A percentile compares a stretch with the other conserved stretches of the same genome.
Conservation (phyloP, 2,113 vertebrate species). For the Rafetus swinhoei region DNA sequence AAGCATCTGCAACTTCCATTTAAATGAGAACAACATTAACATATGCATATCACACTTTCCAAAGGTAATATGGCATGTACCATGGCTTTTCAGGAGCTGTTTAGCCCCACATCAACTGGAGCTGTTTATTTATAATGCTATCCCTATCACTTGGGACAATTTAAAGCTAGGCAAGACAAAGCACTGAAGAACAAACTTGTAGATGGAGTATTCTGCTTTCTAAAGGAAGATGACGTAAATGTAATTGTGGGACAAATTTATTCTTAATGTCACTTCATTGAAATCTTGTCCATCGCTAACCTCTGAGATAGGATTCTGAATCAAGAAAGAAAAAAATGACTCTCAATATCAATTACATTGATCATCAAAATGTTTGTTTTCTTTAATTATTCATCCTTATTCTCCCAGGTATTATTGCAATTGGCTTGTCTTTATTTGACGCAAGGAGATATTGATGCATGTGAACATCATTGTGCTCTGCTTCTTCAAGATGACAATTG, state of each 20-base stretch:
- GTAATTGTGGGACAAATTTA: constrained; percentile 45
- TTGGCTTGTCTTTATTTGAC: constrained; percentile 74
- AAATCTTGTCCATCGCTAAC: constrained; percentile 13
- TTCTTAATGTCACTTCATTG: constrained; percentile 48
- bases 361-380: constrained; percentile 40
- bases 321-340: constrained; percentile 10
- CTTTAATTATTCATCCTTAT: constrained; percentile 49
- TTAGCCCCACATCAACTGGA: not conserved
- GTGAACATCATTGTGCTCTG: constrained; percentile 69
- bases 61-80: not conserved
- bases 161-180: constrained; percentile 46
- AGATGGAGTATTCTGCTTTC: constrained; percentile 46
- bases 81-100: not conserved
- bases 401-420: constrained; percentile 72
- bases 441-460: constrained; percentile 76
- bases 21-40: not conserved
- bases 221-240: not conserved
- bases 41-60: constrained; percentile 7
- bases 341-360: constrained; percentile 19
- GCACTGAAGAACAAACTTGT: constrained; percentile 18
- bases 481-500: constrained; percentile 64
- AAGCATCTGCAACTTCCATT: constrained; percentile 32
- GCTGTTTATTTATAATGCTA: constrained; percentile 31
- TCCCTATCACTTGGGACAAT: constrained; percentile 24
- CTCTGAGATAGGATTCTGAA: not conserved